A percentile compares a stretch with the other conserved stretches of the same genome.
These are phyloP conservation scores for Perca schrenkii DNA, from an alignment of 2,113 vertebrate species.

Conservation along the genomic window DNA sequence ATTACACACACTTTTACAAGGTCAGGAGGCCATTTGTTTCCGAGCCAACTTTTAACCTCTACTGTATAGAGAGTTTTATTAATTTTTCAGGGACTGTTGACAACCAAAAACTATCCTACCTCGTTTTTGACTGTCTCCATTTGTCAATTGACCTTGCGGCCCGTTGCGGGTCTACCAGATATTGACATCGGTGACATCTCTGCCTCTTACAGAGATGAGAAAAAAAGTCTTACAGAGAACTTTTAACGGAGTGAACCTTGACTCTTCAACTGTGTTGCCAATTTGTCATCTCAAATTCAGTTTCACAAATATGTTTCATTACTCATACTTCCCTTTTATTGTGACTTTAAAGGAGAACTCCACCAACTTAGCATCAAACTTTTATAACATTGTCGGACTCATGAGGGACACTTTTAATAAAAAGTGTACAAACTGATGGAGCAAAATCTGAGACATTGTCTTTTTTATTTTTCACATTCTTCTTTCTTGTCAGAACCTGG, in stretches of 20 bases:
- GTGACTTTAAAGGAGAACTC: background rate
- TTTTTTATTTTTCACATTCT: background rate
- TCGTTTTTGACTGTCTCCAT: background rate
- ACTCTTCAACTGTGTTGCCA: background rate
- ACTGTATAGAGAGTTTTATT: background rate
- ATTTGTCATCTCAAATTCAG: too few species aligned
- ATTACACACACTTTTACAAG: background rate
- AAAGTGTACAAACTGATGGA: background rate
- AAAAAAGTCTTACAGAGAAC: too few species aligned
- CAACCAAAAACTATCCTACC: background rate
- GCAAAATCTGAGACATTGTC: too few species aligned
- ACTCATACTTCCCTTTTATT: background rate
- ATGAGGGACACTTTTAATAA: background rate
- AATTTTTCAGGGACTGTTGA: background rate
- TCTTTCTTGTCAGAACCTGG: background rate
- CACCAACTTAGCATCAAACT: background rate
- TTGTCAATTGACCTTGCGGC: background rate
- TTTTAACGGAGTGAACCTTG: background rate
- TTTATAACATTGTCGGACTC: background rate
- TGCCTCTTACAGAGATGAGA: background rate
- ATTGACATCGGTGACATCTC: background rate
- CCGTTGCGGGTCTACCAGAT: background rate
- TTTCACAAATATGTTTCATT: background rate
- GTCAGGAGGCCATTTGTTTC: background rate
- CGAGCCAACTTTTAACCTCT: background rate